Conservation (phyloP, 2,113 vertebrate genomes). For the Sisor rabdophorus region DNA sequence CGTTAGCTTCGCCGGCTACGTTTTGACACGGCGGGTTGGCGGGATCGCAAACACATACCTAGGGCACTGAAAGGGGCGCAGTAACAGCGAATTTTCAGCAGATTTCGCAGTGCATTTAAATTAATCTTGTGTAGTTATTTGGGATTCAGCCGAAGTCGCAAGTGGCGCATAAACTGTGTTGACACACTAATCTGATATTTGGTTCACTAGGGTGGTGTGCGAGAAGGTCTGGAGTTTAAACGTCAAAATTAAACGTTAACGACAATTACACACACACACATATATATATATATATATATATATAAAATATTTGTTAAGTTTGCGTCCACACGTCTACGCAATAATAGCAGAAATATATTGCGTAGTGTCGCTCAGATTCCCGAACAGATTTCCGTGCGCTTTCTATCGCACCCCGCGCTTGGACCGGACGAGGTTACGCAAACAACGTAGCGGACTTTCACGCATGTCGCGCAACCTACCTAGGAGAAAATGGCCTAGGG, state of each 20-base stretch:
- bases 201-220: not conserved
- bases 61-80: not conserved
- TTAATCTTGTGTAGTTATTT: not conserved
- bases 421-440: not conserved
- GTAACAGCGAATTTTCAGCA: too few relatives aligned
- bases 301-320: not conserved
- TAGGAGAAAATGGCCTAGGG: conserved; percentile 39
- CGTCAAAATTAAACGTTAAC: not conserved
- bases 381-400: not conserved
- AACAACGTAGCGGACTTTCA: conserved; percentile 10
- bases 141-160: not conserved
- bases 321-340: not conserved
- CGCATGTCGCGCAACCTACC: conserved; percentile 34
- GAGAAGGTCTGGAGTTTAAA: not conserved
- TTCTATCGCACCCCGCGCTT: not conserved
- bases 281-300: too few relatives aligned
- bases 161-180: conserved; percentile 17
- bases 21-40: conserved; percentile 2
- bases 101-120: not conserved
- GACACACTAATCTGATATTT: not conserved
- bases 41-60: not conserved
- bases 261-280: not conserved
- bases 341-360: not conserved
- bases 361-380: not conserved
- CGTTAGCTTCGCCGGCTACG: conserved; percentile 8